These are phyloP conservation scores for Schizaphis graminum DNA, from an alignment of 2,888 invertebrate genomes.

Conservation along the genomic window DNA sequence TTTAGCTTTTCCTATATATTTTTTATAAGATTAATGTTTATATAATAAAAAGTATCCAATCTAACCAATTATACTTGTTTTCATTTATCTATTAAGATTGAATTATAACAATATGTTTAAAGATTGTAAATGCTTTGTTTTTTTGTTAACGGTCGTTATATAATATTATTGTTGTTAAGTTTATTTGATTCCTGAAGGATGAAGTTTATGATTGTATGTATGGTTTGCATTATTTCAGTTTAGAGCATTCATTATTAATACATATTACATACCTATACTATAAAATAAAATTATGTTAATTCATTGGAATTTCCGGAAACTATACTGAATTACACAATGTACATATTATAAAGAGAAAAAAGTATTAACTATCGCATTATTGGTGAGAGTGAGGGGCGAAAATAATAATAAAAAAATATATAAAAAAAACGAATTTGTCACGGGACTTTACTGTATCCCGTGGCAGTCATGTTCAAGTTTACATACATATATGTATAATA, in stretches of 20 bases:
- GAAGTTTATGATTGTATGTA: neutral
- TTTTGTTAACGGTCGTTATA: neutral
- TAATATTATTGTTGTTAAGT: neutral
- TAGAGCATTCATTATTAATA: neutral
- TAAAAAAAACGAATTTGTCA: conserved; percentile 6
- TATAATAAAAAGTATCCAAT: neutral
- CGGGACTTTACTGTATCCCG: neutral
- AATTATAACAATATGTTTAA: neutral
- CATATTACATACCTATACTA: neutral
- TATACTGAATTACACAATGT: neutral
- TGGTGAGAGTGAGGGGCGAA: neutral
- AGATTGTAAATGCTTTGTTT: neutral
- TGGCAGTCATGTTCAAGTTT: neutral
- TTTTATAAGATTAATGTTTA: neutral
- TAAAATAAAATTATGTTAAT: neutral
- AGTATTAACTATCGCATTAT: neutral
- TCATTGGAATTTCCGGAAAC: neutral
- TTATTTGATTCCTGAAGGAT: neutral
- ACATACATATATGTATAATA: neutral
- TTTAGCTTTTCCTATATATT: neutral
- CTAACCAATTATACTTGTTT: neutral
- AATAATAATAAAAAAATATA: neutral
- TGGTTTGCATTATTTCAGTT: neutral
- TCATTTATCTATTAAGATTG: neutral
- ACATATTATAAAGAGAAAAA: neutral